Conservation (phyloP, 2,888 invertebrate genomes). For the Dexiosoma caninum region DNA sequence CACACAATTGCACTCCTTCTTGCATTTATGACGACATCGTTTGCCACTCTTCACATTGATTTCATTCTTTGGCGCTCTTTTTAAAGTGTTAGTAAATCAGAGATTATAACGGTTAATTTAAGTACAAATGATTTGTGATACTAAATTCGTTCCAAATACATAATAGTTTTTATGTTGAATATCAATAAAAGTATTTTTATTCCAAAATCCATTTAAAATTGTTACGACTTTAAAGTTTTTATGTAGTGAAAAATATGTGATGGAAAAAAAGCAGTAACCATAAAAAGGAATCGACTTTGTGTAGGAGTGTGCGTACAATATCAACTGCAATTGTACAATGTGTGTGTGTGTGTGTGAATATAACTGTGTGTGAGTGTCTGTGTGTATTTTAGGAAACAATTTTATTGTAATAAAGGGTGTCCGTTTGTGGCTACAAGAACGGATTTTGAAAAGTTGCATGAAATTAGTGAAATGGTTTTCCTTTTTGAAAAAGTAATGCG, state of each 20-base stretch:
- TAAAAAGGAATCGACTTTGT: constrained; percentile 33
- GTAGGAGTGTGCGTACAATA: neutral
- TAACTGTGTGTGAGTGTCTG: too few species aligned
- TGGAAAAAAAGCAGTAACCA: constrained; percentile 43
- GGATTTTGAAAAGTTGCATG: too few species aligned
- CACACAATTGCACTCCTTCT: neutral
- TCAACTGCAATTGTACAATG: neutral
- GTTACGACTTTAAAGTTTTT: constrained; percentile 47
- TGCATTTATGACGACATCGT: constrained; percentile 34
- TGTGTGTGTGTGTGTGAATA: neutral
- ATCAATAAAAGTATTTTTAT: constrained; percentile 56
- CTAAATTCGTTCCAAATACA: constrained; percentile 48
- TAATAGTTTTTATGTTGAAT: constrained; percentile 53
- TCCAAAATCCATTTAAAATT: constrained; percentile 50
- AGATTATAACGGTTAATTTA: constrained; percentile 46
- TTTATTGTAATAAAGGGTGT: neutral
- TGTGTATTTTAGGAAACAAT: neutral
- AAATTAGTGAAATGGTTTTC: too few species aligned
- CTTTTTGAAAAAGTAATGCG: too few species aligned
- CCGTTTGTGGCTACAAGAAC: neutral
- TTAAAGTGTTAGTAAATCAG: constrained; percentile 51
- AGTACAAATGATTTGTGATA: constrained; percentile 54
- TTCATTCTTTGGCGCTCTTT: neutral
- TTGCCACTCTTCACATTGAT: neutral
- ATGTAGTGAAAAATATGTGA: constrained; percentile 57